Conservation (phyloP, 2,113 vertebrate genomes). For the Motacilla tschutschensis region DNA sequence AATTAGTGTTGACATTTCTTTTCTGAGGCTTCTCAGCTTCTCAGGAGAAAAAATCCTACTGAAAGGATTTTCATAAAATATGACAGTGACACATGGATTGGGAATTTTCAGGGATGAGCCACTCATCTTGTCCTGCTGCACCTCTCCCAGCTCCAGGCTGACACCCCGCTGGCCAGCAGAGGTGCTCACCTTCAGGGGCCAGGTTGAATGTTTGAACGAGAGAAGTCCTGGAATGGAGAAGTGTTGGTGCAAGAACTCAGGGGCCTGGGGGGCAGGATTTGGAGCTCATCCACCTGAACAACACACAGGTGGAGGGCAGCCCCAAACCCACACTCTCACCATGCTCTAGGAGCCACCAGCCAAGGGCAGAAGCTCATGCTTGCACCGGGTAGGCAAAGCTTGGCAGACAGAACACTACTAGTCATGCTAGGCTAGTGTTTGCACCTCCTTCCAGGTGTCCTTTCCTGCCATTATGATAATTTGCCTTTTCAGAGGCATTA, state of each 20-base stretch:
- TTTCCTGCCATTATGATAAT: background rate
- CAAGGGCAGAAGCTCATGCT: background rate
- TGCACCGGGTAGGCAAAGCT: background rate
- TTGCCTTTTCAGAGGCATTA: background rate
- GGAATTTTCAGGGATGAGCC: background rate
- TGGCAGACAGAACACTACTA: background rate
- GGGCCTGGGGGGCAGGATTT: background rate
- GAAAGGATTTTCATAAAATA: too few relatives aligned
- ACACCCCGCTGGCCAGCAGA: background rate
- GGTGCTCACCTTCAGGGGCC: background rate
- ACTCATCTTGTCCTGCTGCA: background rate
- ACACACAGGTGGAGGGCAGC: background rate
- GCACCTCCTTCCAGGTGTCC: background rate
- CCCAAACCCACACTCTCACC: background rate
- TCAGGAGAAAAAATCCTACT: too few relatives aligned
- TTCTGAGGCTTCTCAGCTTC: too few relatives aligned
- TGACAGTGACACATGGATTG: background rate
- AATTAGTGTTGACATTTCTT: too few relatives aligned
- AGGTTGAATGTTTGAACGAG: fast-evolving
- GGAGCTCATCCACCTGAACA: background rate
- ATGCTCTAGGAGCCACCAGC: background rate
- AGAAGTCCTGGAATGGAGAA: background rate
- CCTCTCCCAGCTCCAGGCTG: background rate
- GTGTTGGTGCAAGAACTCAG: background rate
- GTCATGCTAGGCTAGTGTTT: background rate